Percentiles rank a stretch among this genome's conserved stretches.
Conservation (phyloP, 2,888 invertebrate species). For the Caenorhabditis angaria region DNA sequence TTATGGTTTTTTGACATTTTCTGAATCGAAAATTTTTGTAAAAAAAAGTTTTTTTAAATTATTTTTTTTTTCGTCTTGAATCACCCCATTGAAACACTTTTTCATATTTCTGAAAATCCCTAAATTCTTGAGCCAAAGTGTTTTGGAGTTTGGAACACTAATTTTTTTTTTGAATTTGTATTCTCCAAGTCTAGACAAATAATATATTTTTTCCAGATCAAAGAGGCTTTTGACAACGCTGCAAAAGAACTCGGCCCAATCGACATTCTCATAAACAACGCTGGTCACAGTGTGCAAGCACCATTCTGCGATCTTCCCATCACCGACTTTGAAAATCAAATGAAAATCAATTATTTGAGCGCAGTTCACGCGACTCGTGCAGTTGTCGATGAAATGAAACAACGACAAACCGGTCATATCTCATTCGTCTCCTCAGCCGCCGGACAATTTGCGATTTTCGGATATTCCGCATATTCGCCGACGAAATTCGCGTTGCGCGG, state of each 20-base stretch:
- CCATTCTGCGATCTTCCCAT: constrained; percentile 64
- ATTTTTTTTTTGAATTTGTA: neutral
- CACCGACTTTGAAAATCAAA: constrained; percentile 76
- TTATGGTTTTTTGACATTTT: too few relatives aligned
- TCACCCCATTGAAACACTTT: too few relatives aligned
- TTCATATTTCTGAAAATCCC: too few relatives aligned
- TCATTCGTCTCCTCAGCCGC: constrained; percentile 87
- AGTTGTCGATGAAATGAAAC: constrained; percentile 66
- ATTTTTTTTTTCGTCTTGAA: too few relatives aligned
- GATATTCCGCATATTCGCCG: constrained; percentile 88
- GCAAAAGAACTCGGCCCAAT: constrained; percentile 83
- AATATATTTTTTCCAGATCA: constrained; percentile 52
- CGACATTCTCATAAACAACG: constrained; percentile 90
- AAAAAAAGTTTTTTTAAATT: too few relatives aligned
- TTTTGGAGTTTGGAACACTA: neutral
- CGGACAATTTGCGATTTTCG: constrained; percentile 85
- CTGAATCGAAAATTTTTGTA: too few relatives aligned
- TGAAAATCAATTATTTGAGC: constrained; percentile 88
- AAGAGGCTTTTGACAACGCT: constrained; percentile 76
- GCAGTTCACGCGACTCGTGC: constrained; percentile 74
- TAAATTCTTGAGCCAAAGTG: too few relatives aligned
- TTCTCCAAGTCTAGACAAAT: neutral
- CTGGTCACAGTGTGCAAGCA: constrained; percentile 78
- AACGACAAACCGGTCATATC: constrained; percentile 63
- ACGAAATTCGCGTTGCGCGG: constrained; percentile 95